phyloP scores from a whole-genome alignment of 2,888 invertebrate species.

The Synergus gifuensis region DNA sequence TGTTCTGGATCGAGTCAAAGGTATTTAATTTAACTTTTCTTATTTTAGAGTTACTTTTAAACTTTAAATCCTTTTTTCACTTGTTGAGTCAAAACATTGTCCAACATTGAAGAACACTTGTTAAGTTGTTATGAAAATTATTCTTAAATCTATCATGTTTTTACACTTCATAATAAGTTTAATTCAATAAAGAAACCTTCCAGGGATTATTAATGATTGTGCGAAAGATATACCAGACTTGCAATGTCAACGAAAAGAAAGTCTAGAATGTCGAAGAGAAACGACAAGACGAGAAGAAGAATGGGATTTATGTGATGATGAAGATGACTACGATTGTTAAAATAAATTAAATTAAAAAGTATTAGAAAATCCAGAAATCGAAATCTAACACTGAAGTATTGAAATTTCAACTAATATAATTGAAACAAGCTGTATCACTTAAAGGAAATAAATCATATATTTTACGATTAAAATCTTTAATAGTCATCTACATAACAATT shows the following conservation, averaged over 20 bases:
- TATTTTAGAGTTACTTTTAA: background rate
- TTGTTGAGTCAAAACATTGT: background rate
- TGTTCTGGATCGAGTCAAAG: background rate
- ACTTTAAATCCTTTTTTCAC: background rate
- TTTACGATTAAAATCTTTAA: too few relatives aligned
- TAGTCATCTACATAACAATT: too few relatives aligned
- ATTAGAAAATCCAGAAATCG: background rate
- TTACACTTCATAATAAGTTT: background rate
- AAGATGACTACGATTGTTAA: background rate
- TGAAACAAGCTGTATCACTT: too few relatives aligned
- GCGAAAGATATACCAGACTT: background rate
- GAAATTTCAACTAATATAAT: too few relatives aligned
- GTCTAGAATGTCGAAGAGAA: background rate
- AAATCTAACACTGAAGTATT: too few relatives aligned
- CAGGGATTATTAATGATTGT: background rate
- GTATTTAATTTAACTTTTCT: background rate
- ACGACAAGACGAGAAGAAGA: background rate
- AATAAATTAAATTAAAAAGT: background rate
- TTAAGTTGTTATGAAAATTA: background rate
- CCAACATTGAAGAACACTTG: too few relatives aligned
- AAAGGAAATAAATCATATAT: too few relatives aligned
- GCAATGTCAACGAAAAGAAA: background rate
- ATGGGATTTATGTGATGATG: background rate
- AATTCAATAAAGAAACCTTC: background rate
- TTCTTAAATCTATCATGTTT: background rate